These are phyloP conservation scores for Panagrolaimus sp. DNA, from an alignment of 1,140 invertebrate species.

Conservation along the genomic window DNA sequence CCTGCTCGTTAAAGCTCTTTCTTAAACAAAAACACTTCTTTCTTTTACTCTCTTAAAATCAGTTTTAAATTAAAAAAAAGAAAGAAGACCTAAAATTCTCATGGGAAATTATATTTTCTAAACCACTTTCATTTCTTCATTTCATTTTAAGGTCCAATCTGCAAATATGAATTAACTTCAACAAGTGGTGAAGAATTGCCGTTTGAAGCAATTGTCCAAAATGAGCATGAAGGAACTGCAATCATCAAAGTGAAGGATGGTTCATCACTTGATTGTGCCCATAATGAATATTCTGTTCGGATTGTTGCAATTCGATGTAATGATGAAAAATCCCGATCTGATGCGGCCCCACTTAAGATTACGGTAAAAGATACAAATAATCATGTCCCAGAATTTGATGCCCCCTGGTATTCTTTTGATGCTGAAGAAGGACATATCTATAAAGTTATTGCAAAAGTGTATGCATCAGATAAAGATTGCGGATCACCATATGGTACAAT, in stretches of 20 bases:
- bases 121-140: background rate
- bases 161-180: constrained; percentile 48
- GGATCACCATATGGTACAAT: constrained; percentile 58
- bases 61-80: constrained; percentile 10
- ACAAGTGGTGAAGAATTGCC: constrained; percentile 32
- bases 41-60: background rate
- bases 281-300: constrained; percentile 38
- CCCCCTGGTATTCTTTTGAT: constrained; percentile 58
- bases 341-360: constrained; percentile 55
- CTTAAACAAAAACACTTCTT: too few species aligned
- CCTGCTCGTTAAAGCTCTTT: too few species aligned
- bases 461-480: constrained; percentile 41
- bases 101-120: constrained; percentile 3
- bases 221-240: constrained; percentile 48
- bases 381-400: constrained; percentile 57
- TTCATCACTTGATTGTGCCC: constrained; percentile 46
- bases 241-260: constrained; percentile 41
- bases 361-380: constrained; percentile 58
- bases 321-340: constrained; percentile 46
- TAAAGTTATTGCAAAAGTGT: constrained; percentile 9
- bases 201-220: constrained; percentile 48
- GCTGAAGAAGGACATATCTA: constrained; percentile 44
- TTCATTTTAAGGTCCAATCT: constrained; percentile 51
- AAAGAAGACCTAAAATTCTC: background rate
- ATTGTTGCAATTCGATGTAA: constrained; percentile 52